phyloP scores from a whole-genome alignment of 2,113 vertebrate species.

The Eretmochelys imbricata region DNA sequence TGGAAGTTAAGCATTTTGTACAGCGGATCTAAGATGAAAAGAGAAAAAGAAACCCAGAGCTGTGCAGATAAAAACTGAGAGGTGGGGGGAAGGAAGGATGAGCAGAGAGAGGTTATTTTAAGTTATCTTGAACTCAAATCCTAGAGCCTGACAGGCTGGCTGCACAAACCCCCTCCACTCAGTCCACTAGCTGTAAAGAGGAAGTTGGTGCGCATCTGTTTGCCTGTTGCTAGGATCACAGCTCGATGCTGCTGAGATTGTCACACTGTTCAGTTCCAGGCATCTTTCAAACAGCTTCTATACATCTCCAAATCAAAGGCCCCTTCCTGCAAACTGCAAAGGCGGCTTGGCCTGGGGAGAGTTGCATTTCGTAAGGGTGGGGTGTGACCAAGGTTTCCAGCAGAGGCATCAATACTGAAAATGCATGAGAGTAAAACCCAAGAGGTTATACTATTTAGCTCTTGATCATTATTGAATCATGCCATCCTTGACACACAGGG shows the following conservation, averaged over 20 bases:
- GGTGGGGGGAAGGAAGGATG: not conserved
- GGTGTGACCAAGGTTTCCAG: not conserved
- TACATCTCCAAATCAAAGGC: fast-evolving
- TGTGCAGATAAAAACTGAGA: fast-evolving
- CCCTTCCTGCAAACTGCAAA: not conserved
- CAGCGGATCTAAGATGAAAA: not conserved
- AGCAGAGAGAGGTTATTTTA: not conserved
- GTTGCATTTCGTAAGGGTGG: fast-evolving
- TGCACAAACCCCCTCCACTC: fast-evolving
- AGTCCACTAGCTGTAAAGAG: fast-evolving
- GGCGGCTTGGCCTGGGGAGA: not conserved
- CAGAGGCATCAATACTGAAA: not conserved
- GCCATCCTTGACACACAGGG: fast-evolving
- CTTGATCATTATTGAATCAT: no score
- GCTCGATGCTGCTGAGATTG: fast-evolving
- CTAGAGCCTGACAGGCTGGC: not conserved
- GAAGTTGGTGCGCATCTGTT: not conserved
- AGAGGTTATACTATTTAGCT: not conserved
- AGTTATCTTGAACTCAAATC: not conserved
- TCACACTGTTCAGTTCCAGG: not conserved
- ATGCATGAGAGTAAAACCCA: not conserved
- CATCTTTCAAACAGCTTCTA: not conserved
- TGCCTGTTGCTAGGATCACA: not conserved
- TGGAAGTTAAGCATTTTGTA: constrained; percentile 6
- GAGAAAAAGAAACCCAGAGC: not conserved